phyloP scores from a whole-genome alignment of 2,797 vertebrate species.

The Mormyrops boulengeri region DNA sequence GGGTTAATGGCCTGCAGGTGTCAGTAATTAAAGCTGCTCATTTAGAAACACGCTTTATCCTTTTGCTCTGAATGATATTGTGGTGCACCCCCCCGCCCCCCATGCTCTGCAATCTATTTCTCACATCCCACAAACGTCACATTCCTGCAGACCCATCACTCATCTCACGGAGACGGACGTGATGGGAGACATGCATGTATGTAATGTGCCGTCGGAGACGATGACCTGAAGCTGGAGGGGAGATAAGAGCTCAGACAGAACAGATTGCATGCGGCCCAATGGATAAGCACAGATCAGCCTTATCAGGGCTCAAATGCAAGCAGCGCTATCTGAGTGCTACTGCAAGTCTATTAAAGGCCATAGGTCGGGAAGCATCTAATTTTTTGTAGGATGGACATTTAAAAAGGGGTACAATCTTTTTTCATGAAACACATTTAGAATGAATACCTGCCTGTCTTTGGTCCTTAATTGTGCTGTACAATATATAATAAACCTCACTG shows the following conservation, averaged over 20 bases:
- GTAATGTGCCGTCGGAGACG: not conserved
- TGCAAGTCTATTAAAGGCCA: not conserved
- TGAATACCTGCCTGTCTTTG: not conserved
- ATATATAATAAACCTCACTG: not conserved
- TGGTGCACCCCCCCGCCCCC: not conserved
- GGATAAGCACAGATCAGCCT: not conserved
- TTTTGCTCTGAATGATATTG: not conserved
- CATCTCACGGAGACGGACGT: not conserved
- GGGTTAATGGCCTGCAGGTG: not conserved
- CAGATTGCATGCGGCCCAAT: not conserved
- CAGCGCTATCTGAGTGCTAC: not conserved
- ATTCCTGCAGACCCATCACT: slow-evolving; percentile 2
- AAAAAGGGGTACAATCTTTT: not conserved
- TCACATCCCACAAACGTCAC: not conserved
- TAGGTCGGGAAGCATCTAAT: not conserved
- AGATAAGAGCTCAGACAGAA: not conserved
- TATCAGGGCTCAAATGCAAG: not conserved
- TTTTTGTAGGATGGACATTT: not conserved
- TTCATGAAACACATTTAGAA: not conserved
- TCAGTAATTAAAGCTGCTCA: not conserved
- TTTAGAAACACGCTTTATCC: slow-evolving; percentile 1
- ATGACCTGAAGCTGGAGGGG: not conserved
- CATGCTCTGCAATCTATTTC: not conserved
- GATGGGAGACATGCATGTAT: not conserved
- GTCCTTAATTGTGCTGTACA: not conserved